Evolutionary conservation across 2,113 vertebrate genomes (phyloP).

Genomic region (Myxocyprinus asiaticus): DNA sequence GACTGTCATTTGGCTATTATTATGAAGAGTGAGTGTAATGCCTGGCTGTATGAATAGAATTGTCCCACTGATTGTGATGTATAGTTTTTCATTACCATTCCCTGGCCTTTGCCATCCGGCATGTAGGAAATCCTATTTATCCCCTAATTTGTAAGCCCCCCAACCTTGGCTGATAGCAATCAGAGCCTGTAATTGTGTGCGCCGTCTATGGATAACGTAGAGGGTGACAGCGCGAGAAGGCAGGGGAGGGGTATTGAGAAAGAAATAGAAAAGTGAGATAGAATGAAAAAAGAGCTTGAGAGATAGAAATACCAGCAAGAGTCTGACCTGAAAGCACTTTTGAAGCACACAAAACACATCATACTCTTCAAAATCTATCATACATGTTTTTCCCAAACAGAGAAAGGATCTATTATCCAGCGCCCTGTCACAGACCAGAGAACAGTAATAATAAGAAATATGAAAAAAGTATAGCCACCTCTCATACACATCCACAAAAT

Average conservation of each 20-base stretch:
- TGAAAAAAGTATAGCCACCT: not conserved
- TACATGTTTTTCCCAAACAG: not conserved
- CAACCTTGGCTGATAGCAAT: slow-evolving; percentile 99
- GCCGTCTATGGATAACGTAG: slow-evolving; percentile 68
- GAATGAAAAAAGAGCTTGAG: slow-evolving; percentile 1
- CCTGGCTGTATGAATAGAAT: slow-evolving; percentile 92
- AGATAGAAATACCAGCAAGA: not conserved
- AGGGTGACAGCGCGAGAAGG: slow-evolving; percentile 74
- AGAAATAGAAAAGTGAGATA: slow-evolving; percentile 40
- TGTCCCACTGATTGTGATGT: slow-evolving; percentile 98
- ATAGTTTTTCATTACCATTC: slow-evolving; percentile 99
- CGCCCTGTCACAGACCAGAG: not conserved
- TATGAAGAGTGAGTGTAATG: slow-evolving; percentile 93
- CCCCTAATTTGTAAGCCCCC: slow-evolving; percentile 99
- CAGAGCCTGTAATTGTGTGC: slow-evolving; percentile 99
- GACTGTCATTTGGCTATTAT: slow-evolving; percentile 85
- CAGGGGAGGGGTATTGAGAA: slow-evolving; percentile 51
- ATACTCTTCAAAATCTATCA: not conserved
- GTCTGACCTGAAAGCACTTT: slow-evolving; percentile 23
- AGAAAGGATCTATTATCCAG: not conserved
- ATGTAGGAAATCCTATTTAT: slow-evolving; percentile 99
- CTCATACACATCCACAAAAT: slow-evolving; percentile 58
- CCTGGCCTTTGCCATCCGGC: slow-evolving; percentile 90
- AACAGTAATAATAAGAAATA: not conserved
- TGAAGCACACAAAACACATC: not conserved